Evolutionary conservation across 1,140 invertebrate species (phyloP), one percentile per base, ranked within the genome.

Genomic region (Varroa destructor): DNA sequence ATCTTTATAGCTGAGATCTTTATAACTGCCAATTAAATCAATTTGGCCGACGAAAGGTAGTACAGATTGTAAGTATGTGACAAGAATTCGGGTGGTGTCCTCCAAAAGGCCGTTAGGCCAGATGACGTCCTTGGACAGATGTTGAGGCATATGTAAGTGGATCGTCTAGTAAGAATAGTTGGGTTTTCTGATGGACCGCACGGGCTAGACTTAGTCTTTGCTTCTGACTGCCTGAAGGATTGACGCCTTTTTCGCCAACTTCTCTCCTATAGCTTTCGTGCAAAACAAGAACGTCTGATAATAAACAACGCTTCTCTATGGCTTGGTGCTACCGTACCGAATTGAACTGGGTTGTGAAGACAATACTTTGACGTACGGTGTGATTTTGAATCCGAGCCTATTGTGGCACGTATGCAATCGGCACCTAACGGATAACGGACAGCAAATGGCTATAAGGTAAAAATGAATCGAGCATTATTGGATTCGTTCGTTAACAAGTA

Each of bases 181-280:
- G 92, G 0, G 88, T 85, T 78, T 94, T 85, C 75, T 85, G 87
- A 78, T 97, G 98, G 36, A 97, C 89, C 43, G 94, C 93, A 77
- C 95, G 83, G 0, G 95, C 95, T 56, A 99, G 81, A 74, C 89
- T 91, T n/a, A 98, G 89, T 76, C 96, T 84, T 79, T 97, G 93
- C 79, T 98, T 98, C 78, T 98, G 95, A 43, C 95, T 95, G 61
- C 95, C 95, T 71, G 90, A 94, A 71, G 98, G 82, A 81, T 97
- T 98, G 74, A 98, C 93, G 70, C 89, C 88, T 78, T 81, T 77
- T 10, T 73, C 57, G 56, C 67, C 70, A 40, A 75, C 73, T 54
- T 75, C 79, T 43, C 81, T 82, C 40, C 74, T 74, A 71, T 82
- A 81, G 2, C 78, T 79, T 37, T 75, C 77, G 1, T 80, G 79